A percentile compares a stretch with the other conserved stretches of the same genome.
Conservation (phyloP, 2,888 invertebrate species). For the Laothoe populi region DNA sequence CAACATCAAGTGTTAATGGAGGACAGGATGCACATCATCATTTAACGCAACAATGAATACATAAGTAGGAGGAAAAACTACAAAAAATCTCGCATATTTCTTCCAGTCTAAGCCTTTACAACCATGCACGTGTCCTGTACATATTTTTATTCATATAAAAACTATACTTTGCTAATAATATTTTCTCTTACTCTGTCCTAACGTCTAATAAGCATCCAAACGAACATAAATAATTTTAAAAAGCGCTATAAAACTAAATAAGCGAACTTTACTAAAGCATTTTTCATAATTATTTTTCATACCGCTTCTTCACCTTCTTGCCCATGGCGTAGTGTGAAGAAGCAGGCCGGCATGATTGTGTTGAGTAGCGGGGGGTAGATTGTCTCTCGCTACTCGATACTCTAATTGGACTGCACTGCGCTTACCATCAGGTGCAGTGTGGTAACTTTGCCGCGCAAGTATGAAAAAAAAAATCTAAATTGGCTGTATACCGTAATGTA, state of each 20-base stretch:
- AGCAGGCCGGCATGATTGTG: too few species aligned
- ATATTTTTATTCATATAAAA: slow-evolving; percentile 7
- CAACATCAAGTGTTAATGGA: neutral
- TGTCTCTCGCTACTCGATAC: too few species aligned
- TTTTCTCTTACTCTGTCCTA: neutral
- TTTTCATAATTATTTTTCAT: neutral
- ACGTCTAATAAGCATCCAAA: slow-evolving; percentile 13
- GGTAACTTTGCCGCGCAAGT: too few species aligned
- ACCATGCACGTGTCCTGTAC: neutral
- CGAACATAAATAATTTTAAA: neutral
- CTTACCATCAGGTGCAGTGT: too few species aligned
- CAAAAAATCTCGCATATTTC: neutral
- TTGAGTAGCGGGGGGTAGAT: too few species aligned
- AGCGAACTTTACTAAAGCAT: neutral
- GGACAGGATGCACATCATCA: neutral
- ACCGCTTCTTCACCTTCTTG: too few species aligned
- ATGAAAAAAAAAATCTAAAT: too few species aligned
- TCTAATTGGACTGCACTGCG: too few species aligned
- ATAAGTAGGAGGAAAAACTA: too few species aligned
- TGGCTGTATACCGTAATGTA: too few species aligned
- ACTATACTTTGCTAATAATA: neutral
- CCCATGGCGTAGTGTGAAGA: too few species aligned
- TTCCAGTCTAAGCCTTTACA: neutral
- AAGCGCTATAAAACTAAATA: neutral
- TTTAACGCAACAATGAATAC: neutral